Base-by-base conservation (phyloP, 2,113 vertebrate species). In the Erythrocercus mccallii region DNA sequence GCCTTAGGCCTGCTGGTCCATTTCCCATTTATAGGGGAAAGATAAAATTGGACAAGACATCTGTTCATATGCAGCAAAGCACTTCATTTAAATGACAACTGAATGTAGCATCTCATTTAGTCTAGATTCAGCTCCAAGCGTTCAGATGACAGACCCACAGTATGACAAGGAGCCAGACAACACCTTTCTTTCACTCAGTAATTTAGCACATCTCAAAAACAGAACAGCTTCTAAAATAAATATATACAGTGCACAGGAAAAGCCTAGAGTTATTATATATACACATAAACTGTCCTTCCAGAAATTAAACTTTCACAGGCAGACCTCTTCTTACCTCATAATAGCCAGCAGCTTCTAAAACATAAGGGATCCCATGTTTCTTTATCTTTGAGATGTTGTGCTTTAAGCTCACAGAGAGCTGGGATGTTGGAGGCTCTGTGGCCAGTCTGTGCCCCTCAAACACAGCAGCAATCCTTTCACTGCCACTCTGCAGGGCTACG, bases 271-370 rank as follows among this genome's bases (percentile, higher is more conserved):
- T 84, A 47, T 18, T 72, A 80, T 27, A 31, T 18, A 22, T 31
- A 44, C 13, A 86, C 33, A n/a, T n/a, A 81, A 78, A 76, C 5
- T 8, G 17, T 77, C 62, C 50, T 73, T 40, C 4, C 51, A 89
- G 44, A 81, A 87, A 64, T 33, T 15, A 64, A 84, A 79, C 14
- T 68, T 62, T 62, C 60, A 51, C 33, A 69, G 13, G 40, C 37
- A 86, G 58, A 88, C 77, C 31, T 77, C n/a, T 69, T 56, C 86
- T 73, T 94, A 99, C 98, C 98, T 98, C 96, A 65, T 97, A 98
- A 92, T 97, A 97, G 56, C 97, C 97, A 79, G n/a, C 65, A 61
- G 93, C 93, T 35, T 97, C 91, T 38, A 97, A 17, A n/a, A 92
- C 94, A 45, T 95, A 97, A 61, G 97, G 96, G 27, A 99, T 48